These are phyloP conservation scores for Drosophila dunni DNA, from an alignment of 1,140 invertebrate species.

Conservation along the genomic window DNA sequence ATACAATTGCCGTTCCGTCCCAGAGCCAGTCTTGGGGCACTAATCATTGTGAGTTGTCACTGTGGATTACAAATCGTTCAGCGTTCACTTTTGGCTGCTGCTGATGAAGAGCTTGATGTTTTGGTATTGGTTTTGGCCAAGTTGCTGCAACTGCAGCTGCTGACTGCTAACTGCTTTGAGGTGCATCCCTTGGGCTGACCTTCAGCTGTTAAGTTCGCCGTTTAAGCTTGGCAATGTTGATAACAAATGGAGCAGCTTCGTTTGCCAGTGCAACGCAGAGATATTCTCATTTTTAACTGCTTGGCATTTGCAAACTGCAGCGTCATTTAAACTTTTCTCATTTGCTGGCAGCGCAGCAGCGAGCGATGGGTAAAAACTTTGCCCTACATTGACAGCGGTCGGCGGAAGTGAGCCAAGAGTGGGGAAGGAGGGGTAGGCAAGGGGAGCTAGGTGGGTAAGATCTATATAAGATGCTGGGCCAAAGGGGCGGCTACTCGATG, in stretches of 20 bases:
- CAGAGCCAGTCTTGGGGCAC: too few relatives aligned
- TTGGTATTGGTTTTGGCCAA: not conserved
- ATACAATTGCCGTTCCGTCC: too few relatives aligned
- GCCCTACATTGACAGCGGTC: constrained; percentile 59
- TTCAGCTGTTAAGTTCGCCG: constrained; percentile 42
- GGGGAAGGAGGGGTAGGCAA: constrained; percentile 1
- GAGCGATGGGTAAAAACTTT: constrained; percentile 57
- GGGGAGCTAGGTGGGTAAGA: not conserved
- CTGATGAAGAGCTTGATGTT: too few relatives aligned
- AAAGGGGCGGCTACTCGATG: constrained; percentile 28
- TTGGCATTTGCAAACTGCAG: constrained; percentile 82
- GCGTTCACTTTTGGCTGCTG: too few relatives aligned
- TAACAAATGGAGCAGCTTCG: constrained; percentile 71
- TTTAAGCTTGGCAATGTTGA: constrained; percentile 36
- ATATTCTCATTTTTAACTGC: constrained; percentile 80
- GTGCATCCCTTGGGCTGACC: constrained; percentile 42
- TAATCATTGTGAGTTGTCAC: too few relatives aligned
- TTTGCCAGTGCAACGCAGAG: constrained; percentile 40
- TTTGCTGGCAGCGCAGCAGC: constrained; percentile 70
- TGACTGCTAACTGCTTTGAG: not conserved
- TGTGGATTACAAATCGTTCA: too few relatives aligned
- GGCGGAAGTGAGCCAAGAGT: not conserved
- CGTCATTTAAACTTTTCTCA: constrained; percentile 83
- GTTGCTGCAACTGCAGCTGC: not conserved
- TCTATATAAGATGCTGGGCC: constrained; percentile 46